Evolutionary conservation across 2,888 invertebrate genomes (phyloP).

Genomic region (Druceiella hillmani): DNA sequence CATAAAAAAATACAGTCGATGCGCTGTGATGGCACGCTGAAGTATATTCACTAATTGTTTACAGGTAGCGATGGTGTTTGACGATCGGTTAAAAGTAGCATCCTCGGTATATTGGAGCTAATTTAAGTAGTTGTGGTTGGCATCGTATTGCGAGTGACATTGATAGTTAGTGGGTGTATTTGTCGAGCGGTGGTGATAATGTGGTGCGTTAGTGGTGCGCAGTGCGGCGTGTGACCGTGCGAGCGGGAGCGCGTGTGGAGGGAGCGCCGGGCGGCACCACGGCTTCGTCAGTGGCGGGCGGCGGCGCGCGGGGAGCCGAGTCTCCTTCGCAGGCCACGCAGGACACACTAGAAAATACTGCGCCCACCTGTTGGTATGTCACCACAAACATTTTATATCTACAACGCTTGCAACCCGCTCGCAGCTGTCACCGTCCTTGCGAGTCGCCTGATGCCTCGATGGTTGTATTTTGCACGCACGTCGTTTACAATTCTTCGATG

Average conservation of each 20-base stretch:
- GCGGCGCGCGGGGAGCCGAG: slow-evolving; percentile 51
- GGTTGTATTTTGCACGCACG: too few species aligned
- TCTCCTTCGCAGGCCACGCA: slow-evolving; percentile 51
- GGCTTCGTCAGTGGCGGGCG: slow-evolving; percentile 48
- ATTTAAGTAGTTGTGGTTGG: not conserved
- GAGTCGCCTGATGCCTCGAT: too few species aligned
- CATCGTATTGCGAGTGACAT: not conserved
- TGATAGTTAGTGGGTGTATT: slow-evolving; percentile 28
- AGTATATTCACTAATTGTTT: slow-evolving; percentile 1
- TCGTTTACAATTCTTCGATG: too few species aligned
- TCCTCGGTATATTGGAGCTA: slow-evolving; percentile 8
- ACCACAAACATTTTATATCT: too few species aligned
- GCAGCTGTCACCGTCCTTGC: too few species aligned
- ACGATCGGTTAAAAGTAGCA: slow-evolving; percentile 6
- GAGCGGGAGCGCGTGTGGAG: slow-evolving; percentile 51
- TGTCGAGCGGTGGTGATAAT: slow-evolving; percentile 36
- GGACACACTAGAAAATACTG: slow-evolving; percentile 49
- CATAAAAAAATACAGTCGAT: too few species aligned
- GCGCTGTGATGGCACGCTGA: too few species aligned
- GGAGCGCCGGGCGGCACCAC: slow-evolving; percentile 44
- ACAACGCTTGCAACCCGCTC: too few species aligned
- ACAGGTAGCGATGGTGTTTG: slow-evolving; percentile 7
- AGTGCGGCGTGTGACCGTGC: slow-evolving; percentile 53
- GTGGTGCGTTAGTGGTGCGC: slow-evolving; percentile 41
- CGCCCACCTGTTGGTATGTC: slow-evolving; percentile 48